Base-by-base conservation (phyloP, 2,888 invertebrate species). In the Drosophila rubida region DNA sequence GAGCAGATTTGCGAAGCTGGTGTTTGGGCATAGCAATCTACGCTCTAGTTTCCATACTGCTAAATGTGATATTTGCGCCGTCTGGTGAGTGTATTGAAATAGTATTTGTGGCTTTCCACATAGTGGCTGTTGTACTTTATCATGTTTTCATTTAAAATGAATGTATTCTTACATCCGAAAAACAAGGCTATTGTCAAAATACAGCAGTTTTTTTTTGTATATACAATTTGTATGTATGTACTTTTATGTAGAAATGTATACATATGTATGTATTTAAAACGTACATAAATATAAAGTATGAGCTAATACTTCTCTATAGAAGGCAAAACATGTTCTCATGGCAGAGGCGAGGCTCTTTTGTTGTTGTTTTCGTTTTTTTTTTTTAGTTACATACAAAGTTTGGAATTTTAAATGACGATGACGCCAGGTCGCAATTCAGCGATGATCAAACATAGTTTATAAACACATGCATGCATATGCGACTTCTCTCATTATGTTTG, bases 1-100 rank as follows among this genome's bases (percentile, higher is more conserved):
- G 80, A 11, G 53, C 75, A 27, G 79, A 78, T 14, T 60, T 89
- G 25, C 72, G 88, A 23, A 74, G 72, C 61, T 85, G 88, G 69
- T 89, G 90, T 50, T 39, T 80, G 3, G 74, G 72, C 53, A 89
- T 89, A 25, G 81, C 90, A 14, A 67, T 82, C 25, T 89, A 76
- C 51, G 70, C 69, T 37, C 70, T 89, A 4, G 6, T 80, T 22
- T 13, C 39, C 4, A 44, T 72, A 4, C 54, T 62, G 16, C 39
- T 88, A 3, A 64, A 64, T 49, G 75, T 79, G 16, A n/a, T 82
- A 35, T 30, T 80, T 25, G 44, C 51, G 23, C 88, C 87, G 9
- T 57, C 68, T 25, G 60, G 89, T 89, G 66, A 81, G 84, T 71
- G 2, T 39, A 27, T 19, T 19, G 11, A 11, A n/a, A 14, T 45